Evolutionary conservation across 2,113 vertebrate species (phyloP), one percentile per base, ranked within the genome.

Genomic region (Circaetus gallicus): DNA sequence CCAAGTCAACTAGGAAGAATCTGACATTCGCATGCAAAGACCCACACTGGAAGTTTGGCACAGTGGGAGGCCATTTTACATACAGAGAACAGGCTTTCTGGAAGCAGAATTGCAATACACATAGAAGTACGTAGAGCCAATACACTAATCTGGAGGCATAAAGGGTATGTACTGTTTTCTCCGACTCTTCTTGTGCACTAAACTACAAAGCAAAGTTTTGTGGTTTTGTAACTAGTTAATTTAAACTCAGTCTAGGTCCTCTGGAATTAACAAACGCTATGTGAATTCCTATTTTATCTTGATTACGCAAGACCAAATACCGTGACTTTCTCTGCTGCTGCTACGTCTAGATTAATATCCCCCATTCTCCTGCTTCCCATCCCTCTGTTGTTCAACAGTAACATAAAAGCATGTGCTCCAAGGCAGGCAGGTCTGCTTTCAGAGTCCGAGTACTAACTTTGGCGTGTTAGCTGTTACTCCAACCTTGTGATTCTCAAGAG

Each of bases 321-420:
- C 6, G 3, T 5, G 47, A n/a, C 40, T 67, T 58, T 10, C 25
- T 56, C 56, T 36, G 38, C 63, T 81, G 56, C 80, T 49, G 10
- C 59, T 62, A 7, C 12, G 38, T 56, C 34, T 3, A 21, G 26
- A n/a, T 71, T 14, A 50, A 36, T 4, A 13, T 7, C 29, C 47
- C 19, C 36, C 25, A 15, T 4, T 9, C 24, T 65, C 11, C 86
- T 80, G 72, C 36, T 47, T 69, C 58, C 69, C 63, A 42, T 2
- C 47, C 19, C 72, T 36, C 50, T 31, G 59, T 8, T 17, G 12
- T 4, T 16, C 31, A 38, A 4, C 17, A 40, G 36, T 2, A 24
- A 6, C 11, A 6, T 1, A 36, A 34, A 13, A 5, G 16, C 0
- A 13, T 0, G 19, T 21, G 24, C 69, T 16, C 45, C 56, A 4